A percentile compares a stretch with the other conserved stretches of the same genome.
Evolutionary conservation across 1,140 invertebrate genomes (phyloP).

Genomic region (Lasioglossum baleicum): DNA sequence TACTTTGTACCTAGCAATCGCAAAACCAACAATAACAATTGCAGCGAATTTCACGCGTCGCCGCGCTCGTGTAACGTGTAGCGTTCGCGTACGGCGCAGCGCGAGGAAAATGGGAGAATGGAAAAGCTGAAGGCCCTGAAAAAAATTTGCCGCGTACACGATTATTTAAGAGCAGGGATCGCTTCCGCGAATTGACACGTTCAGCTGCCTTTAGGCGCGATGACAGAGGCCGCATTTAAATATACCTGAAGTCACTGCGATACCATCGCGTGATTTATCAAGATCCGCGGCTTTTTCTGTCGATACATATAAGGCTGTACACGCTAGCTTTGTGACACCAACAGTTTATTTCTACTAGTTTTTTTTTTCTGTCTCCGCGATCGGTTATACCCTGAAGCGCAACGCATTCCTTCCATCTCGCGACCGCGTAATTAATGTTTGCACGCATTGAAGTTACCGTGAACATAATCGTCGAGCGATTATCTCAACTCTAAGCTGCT

Average conservation of each 20-base stretch:
- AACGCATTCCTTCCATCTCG: conserved; percentile 5
- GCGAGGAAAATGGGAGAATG: too few relatives aligned
- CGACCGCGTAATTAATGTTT: conserved; percentile 38
- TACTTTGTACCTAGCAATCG: too few relatives aligned
- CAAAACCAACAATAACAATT: too few relatives aligned
- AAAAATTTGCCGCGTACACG: too few relatives aligned
- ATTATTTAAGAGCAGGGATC: background rate
- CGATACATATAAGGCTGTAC: conserved; percentile 36
- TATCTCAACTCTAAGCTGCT: conserved; percentile 9
- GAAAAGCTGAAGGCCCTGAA: too few relatives aligned
- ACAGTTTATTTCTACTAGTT: background rate
- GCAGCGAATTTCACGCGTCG: too few relatives aligned
- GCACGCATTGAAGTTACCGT: conserved; percentile 1
- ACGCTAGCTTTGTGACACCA: conserved; percentile 4
- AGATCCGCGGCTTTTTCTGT: conserved; percentile 38
- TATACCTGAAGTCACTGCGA: background rate
- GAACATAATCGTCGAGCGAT: conserved; percentile 34
- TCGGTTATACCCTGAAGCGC: conserved; percentile 18
- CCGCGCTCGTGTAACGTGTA: too few relatives aligned
- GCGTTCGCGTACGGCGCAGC: too few relatives aligned
- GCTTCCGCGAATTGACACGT: conserved; percentile 8
- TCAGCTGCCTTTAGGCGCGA: background rate
- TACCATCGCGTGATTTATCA: conserved; percentile 17
- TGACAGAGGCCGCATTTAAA: conserved; percentile 25
- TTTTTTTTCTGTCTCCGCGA: too few relatives aligned